Percentiles rank a stretch among this genome's conserved stretches.
Conservation (phyloP, 1,140 invertebrate species). For the Temnothorax longispinosus region DNA sequence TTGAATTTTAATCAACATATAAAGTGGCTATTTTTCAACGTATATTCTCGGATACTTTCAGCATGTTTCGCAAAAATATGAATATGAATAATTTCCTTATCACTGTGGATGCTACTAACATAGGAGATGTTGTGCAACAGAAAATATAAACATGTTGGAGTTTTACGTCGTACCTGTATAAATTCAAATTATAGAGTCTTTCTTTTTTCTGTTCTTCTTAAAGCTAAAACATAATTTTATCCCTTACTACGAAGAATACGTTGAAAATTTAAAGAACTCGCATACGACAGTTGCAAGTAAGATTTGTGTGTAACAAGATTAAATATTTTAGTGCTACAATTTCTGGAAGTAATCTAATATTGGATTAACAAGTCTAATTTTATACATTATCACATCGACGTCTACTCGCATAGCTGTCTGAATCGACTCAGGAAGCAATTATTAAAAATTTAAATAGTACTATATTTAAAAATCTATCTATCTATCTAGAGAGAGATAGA, state of each 20-base stretch:
- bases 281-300: slow-evolving; percentile 71
- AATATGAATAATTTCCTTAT: slow-evolving; percentile 61
- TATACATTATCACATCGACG: neutral
- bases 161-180: slow-evolving; percentile 1
- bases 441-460: neutral
- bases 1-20: slow-evolving; percentile 62
- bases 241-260: slow-evolving; percentile 44
- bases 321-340: slow-evolving; percentile 72
- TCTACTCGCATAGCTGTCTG: neutral
- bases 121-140: neutral
- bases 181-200: slow-evolving; percentile 4
- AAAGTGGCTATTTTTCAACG: slow-evolving; percentile 61
- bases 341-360: slow-evolving; percentile 48
- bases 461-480: too few species aligned
- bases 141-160: slow-evolving; percentile 43
- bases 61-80: slow-evolving; percentile 43
- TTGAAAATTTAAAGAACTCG: slow-evolving; percentile 59
- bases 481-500: too few species aligned
- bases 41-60: slow-evolving; percentile 50
- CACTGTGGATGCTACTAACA: neutral
- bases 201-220: neutral
- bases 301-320: slow-evolving; percentile 66
- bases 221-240: slow-evolving; percentile 40
- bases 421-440: slow-evolving; percentile 20
- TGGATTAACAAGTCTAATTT: neutral